Conservation (phyloP, 30 jellyfish, hydroid and myxozoan genomes). For the Hydractinia echinata region DNA sequence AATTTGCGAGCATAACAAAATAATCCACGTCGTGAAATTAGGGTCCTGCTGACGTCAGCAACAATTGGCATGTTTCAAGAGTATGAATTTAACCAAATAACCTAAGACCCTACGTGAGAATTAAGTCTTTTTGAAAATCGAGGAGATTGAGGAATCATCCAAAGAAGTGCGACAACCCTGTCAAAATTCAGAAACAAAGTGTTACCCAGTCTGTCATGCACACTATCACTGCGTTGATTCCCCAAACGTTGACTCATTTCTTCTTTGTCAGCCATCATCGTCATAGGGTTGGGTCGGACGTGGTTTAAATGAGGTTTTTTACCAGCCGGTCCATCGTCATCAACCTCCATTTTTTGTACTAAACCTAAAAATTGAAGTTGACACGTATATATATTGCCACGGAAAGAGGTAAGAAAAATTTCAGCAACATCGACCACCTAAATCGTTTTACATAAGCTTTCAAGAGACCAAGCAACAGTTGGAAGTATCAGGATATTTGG, state of each 20-base stretch:
- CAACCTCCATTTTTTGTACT: constrained; percentile 25
- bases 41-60: too few species aligned
- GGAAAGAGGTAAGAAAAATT: not conserved
- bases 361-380: not conserved
- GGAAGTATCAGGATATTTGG: too few species aligned
- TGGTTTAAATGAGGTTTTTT: constrained; percentile 8
- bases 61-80: too few species aligned
- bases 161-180: too few species aligned
- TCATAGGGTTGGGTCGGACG: not conserved
- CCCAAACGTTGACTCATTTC: constrained; percentile 9
- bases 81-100: too few species aligned
- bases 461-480: not conserved
- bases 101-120: too few species aligned
- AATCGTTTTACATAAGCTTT: not conserved
- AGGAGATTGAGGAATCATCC: too few species aligned
- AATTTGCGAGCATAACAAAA: too few species aligned
- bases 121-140: too few species aligned
- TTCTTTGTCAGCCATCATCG: constrained; percentile 34
- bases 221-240: not conserved
- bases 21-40: too few species aligned
- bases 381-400: too few species aligned
- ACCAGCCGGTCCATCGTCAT: constrained; percentile 23
- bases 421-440: not conserved
- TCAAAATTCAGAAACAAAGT: too few species aligned
- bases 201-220: constrained; percentile 1